Conservation (phyloP, 2,113 vertebrate genomes). For the Rhinolophus sinicus region DNA sequence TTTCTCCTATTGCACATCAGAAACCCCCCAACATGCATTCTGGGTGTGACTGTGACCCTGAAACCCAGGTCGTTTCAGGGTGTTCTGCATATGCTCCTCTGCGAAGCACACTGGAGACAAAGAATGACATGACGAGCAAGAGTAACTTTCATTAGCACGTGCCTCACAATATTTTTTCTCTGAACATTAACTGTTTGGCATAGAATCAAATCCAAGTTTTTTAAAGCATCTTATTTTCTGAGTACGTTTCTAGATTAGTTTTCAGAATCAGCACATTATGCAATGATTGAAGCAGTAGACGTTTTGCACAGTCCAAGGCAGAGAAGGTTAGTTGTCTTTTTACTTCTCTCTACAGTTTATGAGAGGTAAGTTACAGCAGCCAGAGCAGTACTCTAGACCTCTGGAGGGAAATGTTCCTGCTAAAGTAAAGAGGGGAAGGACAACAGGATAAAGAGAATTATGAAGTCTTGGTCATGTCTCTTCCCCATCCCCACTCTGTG, state of each 20-base stretch:
- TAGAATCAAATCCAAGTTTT: neutral
- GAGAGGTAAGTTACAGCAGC: neutral
- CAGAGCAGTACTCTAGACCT: neutral
- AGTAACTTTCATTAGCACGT: neutral
- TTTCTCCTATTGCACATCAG: neutral
- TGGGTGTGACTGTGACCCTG: neutral
- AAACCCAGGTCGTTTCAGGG: neutral
- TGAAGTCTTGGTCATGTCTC: neutral
- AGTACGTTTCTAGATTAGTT: neutral
- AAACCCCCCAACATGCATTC: neutral
- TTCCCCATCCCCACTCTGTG: neutral
- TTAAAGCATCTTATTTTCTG: neutral
- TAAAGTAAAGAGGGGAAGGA: neutral
- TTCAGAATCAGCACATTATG: neutral
- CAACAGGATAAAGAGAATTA: neutral
- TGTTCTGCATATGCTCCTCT: neutral
- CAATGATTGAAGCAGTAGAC: neutral
- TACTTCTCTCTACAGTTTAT: neutral
- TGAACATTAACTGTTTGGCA: constrained; percentile 27
- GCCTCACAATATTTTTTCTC: neutral
- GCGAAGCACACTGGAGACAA: neutral
- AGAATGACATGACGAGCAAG: neutral
- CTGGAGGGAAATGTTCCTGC: neutral
- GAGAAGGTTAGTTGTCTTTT: neutral
- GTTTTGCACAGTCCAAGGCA: neutral